Evolutionary conservation across 2,113 vertebrate species (phyloP).

Genomic region (Saccopteryx leptura): DNA sequence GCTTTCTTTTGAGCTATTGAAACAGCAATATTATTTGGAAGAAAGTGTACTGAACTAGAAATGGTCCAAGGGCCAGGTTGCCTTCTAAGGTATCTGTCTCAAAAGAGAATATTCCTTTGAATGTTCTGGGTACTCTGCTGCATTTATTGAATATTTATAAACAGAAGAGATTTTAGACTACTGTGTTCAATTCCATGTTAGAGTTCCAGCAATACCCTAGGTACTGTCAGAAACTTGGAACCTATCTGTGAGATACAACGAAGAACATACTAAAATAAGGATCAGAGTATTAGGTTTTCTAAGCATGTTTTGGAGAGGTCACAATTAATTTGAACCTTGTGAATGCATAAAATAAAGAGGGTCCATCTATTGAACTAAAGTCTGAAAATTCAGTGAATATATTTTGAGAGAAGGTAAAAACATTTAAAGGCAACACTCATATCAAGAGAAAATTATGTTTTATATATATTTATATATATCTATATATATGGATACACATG

Average conservation of each 20-base stretch:
- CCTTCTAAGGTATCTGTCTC: neutral
- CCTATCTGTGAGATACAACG: neutral
- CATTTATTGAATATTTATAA: constrained; percentile 42
- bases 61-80: neutral
- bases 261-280: neutral
- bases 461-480: too few relatives aligned
- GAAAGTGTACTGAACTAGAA: neutral
- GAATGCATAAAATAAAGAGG: neutral
- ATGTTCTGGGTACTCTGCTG: neutral
- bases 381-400: constrained; percentile 44
- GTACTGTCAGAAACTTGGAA: neutral
- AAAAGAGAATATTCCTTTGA: neutral
- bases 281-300: neutral
- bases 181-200: neutral
- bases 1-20: neutral
- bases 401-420: neutral
- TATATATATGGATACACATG: neutral
- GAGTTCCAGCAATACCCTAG: neutral
- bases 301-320: neutral
- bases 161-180: neutral
- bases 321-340: neutral
- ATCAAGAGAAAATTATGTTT: neutral
- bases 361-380: neutral
- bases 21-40: neutral
- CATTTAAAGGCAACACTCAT: neutral